These are phyloP conservation scores for Poeciliopsis infans DNA, from an alignment of 2,797 vertebrate species.

Conservation along the genomic window DNA sequence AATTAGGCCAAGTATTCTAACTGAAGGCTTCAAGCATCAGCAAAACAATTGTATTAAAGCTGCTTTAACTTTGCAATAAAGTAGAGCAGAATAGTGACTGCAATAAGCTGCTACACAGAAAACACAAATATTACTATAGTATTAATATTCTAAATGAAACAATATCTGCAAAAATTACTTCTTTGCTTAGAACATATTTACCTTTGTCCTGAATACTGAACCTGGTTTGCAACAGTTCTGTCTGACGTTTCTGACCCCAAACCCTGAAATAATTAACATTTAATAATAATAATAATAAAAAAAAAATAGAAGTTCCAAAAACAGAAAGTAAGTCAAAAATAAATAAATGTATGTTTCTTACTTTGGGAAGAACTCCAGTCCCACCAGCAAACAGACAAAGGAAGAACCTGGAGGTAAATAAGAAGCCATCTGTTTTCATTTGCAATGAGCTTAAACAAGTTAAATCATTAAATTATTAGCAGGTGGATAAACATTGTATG, in stretches of 20 bases:
- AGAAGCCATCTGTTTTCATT: not conserved
- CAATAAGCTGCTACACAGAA: not conserved
- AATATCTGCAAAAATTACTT: not conserved
- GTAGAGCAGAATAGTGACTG: not conserved
- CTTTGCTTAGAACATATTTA: conserved; percentile 57
- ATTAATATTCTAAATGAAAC: not conserved
- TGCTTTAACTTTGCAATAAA: not conserved
- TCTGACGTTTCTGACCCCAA: conserved; percentile 80
- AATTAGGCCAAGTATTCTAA: not conserved
- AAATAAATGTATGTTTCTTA: conserved; percentile 53
- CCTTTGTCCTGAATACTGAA: conserved; percentile 89
- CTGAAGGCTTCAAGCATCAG: not conserved
- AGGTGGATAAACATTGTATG: not conserved
- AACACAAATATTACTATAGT: not conserved
- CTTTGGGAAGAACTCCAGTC: conserved; percentile 87
- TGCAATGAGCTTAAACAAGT: not conserved
- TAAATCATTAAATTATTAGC: not conserved
- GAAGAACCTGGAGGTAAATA: conserved; percentile 86
- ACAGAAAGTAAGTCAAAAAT: not conserved
- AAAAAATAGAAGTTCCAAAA: not conserved
- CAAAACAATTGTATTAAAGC: not conserved
- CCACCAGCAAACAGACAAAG: conserved; percentile 92
- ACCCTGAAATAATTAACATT: conserved; percentile 76
- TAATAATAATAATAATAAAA: not conserved
- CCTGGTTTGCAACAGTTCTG: conserved; percentile 76